A percentile compares a stretch with the other conserved stretches of the same genome.
Conservation (phyloP, 2,797 vertebrate species). For the Lycodopsis pacificus region DNA sequence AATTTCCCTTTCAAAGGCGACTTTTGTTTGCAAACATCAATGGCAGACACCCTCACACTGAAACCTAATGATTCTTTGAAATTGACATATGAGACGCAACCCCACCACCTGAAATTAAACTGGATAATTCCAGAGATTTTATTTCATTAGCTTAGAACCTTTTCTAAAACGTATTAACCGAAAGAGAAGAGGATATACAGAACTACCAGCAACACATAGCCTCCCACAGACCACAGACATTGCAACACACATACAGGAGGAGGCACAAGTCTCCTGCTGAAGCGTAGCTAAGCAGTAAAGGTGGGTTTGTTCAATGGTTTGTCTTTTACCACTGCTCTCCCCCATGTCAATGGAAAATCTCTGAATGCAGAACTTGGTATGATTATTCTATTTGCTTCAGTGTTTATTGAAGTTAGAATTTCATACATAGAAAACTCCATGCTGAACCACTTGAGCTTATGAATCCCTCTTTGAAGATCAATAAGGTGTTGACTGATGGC, state of each 20-base stretch:
- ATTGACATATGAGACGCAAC: neutral
- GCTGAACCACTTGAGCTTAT: neutral
- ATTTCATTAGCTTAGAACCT: neutral
- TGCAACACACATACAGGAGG: neutral
- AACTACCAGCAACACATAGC: neutral
- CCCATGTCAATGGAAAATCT: neutral
- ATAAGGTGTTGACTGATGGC: neutral
- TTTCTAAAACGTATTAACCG: neutral
- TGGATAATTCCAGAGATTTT: neutral
- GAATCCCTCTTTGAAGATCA: neutral
- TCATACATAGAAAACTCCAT: neutral
- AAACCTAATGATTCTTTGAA: neutral
- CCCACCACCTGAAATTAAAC: neutral
- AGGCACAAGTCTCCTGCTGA: neutral
- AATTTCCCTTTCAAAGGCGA: neutral
- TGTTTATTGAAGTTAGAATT: neutral
- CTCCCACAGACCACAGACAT: neutral
- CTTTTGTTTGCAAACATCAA: neutral
- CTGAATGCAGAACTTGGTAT: neutral
- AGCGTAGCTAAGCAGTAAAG: constrained; percentile 2
- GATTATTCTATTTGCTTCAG: neutral
- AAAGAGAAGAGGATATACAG: neutral
- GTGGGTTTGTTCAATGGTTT: constrained; percentile 41
- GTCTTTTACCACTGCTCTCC: constrained; percentile 23
- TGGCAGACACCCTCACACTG: neutral